Percentiles rank a stretch among this genome's conserved stretches.
Conservation (phyloP, 2,888 invertebrate genomes). For the Epirrita christyi region DNA sequence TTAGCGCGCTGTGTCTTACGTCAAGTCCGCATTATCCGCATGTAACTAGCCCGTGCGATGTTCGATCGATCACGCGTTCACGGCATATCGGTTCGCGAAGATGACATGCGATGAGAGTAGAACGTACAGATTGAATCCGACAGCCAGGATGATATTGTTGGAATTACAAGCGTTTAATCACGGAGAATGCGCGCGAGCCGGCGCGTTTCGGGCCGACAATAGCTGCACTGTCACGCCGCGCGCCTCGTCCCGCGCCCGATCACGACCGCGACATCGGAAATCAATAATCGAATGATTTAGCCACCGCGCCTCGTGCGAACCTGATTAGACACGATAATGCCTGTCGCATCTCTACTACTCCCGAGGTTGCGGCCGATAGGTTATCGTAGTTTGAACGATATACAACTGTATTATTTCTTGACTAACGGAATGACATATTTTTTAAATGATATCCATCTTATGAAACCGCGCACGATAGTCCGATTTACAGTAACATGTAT, state of each 20-base stretch:
- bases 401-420: slow-evolving; percentile 71
- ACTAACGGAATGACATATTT: slow-evolving; percentile 77
- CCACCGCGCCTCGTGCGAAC: slow-evolving; percentile 84
- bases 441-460: slow-evolving; percentile 70
- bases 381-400: slow-evolving; percentile 70
- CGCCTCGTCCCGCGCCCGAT: slow-evolving; percentile 75
- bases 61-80: slow-evolving; percentile 38
- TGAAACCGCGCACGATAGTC: slow-evolving; percentile 65
- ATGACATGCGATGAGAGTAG: slow-evolving; percentile 61
- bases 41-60: slow-evolving; percentile 43
- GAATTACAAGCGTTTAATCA: slow-evolving; percentile 83
- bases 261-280: slow-evolving; percentile 84
- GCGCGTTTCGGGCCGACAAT: slow-evolving; percentile 71
- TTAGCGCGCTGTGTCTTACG: slow-evolving; percentile 55
- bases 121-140: slow-evolving; percentile 72
- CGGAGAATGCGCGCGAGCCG: slow-evolving; percentile 70
- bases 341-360: slow-evolving; percentile 67
- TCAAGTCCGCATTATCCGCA: slow-evolving; percentile 41
- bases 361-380: slow-evolving; percentile 68
- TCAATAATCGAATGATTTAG: slow-evolving; percentile 85
- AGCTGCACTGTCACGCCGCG: slow-evolving; percentile 76
- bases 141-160: slow-evolving; percentile 77
- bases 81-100: slow-evolving; percentile 43
- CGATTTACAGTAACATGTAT: slow-evolving; percentile 70
- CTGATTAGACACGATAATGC: slow-evolving; percentile 83